These are phyloP conservation scores for Sanderia malayensis DNA, from an alignment of 30 jellyfish, hydroid and myxozoan species.

Conservation along the genomic window DNA sequence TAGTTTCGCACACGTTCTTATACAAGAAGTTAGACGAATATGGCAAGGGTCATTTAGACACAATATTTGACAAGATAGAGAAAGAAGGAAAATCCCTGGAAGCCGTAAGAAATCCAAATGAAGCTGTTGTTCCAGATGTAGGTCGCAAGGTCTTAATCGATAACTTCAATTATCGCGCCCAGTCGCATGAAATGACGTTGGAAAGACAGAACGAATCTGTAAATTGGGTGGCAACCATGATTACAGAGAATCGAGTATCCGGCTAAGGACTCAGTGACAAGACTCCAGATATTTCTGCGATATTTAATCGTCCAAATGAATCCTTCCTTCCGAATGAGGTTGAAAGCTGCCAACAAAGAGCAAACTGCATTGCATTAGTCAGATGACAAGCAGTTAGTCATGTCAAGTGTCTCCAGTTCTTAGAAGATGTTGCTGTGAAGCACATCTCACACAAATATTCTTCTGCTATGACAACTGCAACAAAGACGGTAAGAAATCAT, in stretches of 20 bases:
- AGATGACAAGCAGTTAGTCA: conserved; percentile 1
- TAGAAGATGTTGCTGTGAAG: too few relatives aligned
- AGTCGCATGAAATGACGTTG: neutral
- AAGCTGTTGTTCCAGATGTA: conserved; percentile 5
- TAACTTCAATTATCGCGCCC: conserved; percentile 2
- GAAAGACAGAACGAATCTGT: conserved; percentile 1
- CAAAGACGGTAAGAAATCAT: neutral
- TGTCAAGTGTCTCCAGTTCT: too few relatives aligned
- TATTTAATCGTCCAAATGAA: neutral
- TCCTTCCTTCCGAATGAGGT: conserved; percentile 2
- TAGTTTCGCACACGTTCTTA: conserved; percentile 31
- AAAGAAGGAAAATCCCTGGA: conserved; percentile 15
- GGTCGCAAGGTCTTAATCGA: conserved; percentile 13
- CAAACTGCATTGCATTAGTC: neutral
- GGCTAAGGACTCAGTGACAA: conserved; percentile 3
- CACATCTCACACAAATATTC: conserved; percentile 1
- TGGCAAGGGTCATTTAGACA: too few relatives aligned
- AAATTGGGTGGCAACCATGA: conserved; percentile 4
- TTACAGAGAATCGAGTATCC: conserved; percentile 1
- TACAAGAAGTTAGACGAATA: too few relatives aligned
- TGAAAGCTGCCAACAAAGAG: conserved; percentile 2
- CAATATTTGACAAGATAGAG: neutral
- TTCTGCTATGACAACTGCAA: neutral
- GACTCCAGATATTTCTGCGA: conserved; percentile 4
- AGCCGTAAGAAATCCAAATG: neutral